These are phyloP conservation scores for Pterois miles DNA, from an alignment of 2,797 vertebrate species.

Conservation along the genomic window DNA sequence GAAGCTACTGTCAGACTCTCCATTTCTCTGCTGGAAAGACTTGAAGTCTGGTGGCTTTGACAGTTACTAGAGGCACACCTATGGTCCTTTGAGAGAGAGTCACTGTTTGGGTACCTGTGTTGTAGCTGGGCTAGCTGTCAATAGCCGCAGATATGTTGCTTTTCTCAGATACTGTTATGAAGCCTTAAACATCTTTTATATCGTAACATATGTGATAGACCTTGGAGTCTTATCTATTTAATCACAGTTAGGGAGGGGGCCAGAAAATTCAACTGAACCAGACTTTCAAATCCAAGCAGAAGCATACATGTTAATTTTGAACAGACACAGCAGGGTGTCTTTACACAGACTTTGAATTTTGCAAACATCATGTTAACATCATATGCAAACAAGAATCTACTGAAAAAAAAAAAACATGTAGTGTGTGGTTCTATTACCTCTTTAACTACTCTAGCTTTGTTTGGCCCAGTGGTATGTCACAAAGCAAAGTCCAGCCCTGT, in stretches of 20 bases:
- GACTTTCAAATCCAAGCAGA: background rate
- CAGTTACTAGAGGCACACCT: background rate
- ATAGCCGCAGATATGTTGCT: too few relatives aligned
- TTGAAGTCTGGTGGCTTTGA: background rate
- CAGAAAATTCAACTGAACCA: background rate
- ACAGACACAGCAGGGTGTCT: background rate
- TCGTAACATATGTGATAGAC: background rate
- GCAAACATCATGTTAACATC: background rate
- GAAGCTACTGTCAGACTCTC: background rate
- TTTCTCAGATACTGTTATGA: background rate
- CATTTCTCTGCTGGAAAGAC: background rate
- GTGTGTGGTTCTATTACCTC: background rate
- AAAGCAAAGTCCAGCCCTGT: background rate
- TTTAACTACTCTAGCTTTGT: background rate
- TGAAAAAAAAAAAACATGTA: too few relatives aligned
- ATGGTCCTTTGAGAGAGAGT: background rate
- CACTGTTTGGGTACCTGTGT: background rate
- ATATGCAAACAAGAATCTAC: background rate
- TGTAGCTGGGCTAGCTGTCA: background rate
- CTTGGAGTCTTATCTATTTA: background rate
- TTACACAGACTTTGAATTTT: background rate
- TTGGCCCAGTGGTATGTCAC: background rate
- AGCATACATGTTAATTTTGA: background rate
- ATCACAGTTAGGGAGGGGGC: too few relatives aligned
- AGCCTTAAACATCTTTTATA: background rate